Base-by-base conservation (phyloP, 2,888 invertebrate genomes). In the Archips crataeganus region DNA sequence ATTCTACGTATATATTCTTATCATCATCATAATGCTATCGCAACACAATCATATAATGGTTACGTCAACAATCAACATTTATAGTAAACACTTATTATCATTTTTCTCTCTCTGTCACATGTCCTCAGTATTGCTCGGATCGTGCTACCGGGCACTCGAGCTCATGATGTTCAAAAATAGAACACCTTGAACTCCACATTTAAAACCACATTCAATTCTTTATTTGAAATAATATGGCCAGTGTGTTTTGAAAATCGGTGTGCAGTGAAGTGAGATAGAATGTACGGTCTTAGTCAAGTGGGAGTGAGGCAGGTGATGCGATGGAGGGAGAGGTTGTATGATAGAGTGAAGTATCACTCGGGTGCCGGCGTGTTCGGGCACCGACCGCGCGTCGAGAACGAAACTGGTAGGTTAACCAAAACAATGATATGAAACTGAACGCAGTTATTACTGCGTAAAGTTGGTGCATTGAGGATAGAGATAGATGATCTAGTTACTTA, bases 341-440 rank as follows among this genome's bases (percentile, higher is more conserved):
- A 82, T 76, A 81, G 88, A 67, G 71, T 87, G 76, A 85, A 84
- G 69, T 96, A 96, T 81, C 95, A 96, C 82, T 95, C 95, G 77
- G 95, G 95, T 77, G 86, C 85, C 74, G 95, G 95, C 67, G 95
- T 96, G 81, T 96, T 95, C 85, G 96, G 96, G 49, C 95, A 96
- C 90, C 95, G 94, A 85, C 94, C 94, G 77, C 85, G 85, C 78
- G 82, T 80, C 77, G 81, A 82, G 77, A 87, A 85, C 77, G 90
- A 93, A 81, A 82, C 77, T 78, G 94, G 94, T 93, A 87, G 76
- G 90, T 85, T 23, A 74, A 77, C 76, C 3, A 36, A 9, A 23
- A 11, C 1, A 45, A 36, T 11, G 8, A 32, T 13, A 47, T 32
- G 10, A 45, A 45, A 11, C 34, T 32, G 11, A 45, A 45, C 2